These are phyloP conservation scores for Rhynchonema sp. DNA, from an alignment of 2,888 invertebrate species.

Conservation along the genomic window DNA sequence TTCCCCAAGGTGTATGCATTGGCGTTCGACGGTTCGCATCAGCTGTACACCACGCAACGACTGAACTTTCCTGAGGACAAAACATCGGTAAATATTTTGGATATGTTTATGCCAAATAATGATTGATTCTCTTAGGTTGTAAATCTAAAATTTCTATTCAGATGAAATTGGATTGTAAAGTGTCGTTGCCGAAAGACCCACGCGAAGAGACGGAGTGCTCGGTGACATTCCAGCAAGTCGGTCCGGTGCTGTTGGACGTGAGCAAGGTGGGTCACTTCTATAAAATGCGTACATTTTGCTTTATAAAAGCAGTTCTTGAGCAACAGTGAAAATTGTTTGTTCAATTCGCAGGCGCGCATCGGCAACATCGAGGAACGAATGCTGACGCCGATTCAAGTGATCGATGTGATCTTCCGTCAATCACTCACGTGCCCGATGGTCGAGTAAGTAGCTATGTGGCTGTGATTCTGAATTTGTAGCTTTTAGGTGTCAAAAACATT, in stretches of 20 bases:
- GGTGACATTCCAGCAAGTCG: constrained; percentile 15
- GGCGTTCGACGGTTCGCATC: constrained; percentile 21
- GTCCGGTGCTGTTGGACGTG: constrained; percentile 17
- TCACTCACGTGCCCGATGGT: constrained; percentile 18
- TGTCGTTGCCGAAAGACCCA: constrained; percentile 15
- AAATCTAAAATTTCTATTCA: constrained; percentile 2
- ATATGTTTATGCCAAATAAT: background rate
- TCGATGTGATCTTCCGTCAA: constrained; percentile 22
- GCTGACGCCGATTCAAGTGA: constrained; percentile 29
- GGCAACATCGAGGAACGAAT: constrained; percentile 16
- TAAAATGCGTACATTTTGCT: background rate
- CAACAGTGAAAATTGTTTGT: background rate
- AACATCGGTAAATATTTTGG: background rate
- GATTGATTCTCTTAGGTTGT: background rate
- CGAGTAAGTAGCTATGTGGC: constrained; percentile 8
- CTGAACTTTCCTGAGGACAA: constrained; percentile 14
- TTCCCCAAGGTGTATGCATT: constrained; percentile 18
- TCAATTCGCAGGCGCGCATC: constrained; percentile 12
- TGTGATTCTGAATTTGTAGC: background rate
- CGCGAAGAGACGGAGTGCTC: constrained; percentile 14
- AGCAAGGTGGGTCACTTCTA: no score
- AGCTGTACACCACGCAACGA: constrained; percentile 14
- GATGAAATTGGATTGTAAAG: constrained; percentile 14
- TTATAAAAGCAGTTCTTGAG: background rate
- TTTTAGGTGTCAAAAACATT: background rate